These are phyloP conservation scores for Pangasius larnaudii DNA, from an alignment of 2,797 vertebrate genomes.

Conservation along the genomic window DNA sequence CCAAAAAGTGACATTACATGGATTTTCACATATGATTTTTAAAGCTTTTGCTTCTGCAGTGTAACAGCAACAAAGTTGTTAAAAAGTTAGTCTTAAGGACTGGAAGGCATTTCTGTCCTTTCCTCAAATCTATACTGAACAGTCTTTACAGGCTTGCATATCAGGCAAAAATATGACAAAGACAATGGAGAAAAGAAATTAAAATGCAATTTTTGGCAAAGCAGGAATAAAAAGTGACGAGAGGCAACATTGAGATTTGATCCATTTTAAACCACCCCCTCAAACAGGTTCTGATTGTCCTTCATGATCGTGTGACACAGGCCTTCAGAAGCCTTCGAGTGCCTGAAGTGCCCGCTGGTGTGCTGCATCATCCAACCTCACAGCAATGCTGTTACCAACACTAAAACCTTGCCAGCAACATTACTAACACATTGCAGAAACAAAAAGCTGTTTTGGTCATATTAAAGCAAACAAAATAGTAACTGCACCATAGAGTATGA, in stretches of 20 bases:
- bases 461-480: constrained; percentile 59
- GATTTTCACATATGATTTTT: constrained; percentile 82
- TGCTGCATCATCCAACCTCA: constrained; percentile 66
- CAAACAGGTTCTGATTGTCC: constrained; percentile 83
- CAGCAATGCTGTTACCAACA: constrained; percentile 52
- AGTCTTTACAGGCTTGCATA: constrained; percentile 80
- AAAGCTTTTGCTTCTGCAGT: constrained; percentile 84
- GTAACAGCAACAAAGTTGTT: constrained; percentile 79
- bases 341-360: constrained; percentile 61
- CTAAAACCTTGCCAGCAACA: constrained; percentile 56
- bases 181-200: constrained; percentile 66
- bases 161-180: constrained; percentile 64
- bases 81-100: constrained; percentile 72
- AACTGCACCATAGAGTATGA: constrained; percentile 48
- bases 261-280: constrained; percentile 73
- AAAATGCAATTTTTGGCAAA: constrained; percentile 72
- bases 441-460: constrained; percentile 72
- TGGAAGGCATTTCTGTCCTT: constrained; percentile 73
- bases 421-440: constrained; percentile 60
- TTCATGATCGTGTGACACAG: constrained; percentile 79
- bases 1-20: constrained; percentile 75
- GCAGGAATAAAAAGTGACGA: constrained; percentile 80
- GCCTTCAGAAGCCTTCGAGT: constrained; percentile 76
- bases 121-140: constrained; percentile 73
- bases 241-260: constrained; percentile 77